phyloP scores from a whole-genome alignment of 1,140 invertebrate species.

The Myzus persicae region DNA sequence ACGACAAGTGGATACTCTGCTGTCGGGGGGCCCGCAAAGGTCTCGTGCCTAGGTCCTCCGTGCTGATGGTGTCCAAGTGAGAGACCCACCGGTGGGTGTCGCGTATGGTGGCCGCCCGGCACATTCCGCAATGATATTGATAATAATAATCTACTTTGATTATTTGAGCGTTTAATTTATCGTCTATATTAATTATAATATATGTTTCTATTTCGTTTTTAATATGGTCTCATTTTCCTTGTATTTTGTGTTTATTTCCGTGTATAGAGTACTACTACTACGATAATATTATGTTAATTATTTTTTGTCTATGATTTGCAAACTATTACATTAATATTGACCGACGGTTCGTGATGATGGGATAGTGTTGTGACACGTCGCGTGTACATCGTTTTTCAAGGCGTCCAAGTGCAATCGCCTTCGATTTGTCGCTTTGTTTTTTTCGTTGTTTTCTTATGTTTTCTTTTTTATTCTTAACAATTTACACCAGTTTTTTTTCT shows the following conservation, averaged over 20 bases:
- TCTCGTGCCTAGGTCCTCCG: constrained; percentile 77
- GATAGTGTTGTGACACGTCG: neutral
- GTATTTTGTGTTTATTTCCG: constrained; percentile 52
- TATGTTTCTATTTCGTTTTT: neutral
- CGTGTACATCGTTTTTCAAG: neutral
- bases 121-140: constrained; percentile 32
- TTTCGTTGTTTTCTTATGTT: neutral
- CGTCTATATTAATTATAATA: neutral
- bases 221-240: constrained; percentile 55
- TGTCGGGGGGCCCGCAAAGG: constrained; percentile 80
- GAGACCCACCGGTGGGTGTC: constrained; percentile 14
- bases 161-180: neutral
- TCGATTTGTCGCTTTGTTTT: neutral
- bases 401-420: constrained; percentile 24
- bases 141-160: neutral
- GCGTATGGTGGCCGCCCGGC: neutral
- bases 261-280: constrained; percentile 1
- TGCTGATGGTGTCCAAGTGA: constrained; percentile 65
- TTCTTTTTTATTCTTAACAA: neutral
- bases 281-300: neutral
- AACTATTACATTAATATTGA: constrained; percentile 37
- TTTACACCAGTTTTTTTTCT: neutral
- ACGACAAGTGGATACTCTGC: constrained; percentile 79
- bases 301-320: neutral
- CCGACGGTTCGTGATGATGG: neutral